These are phyloP conservation scores for Catostomus latipinnis DNA, from an alignment of 2,797 vertebrate genomes.

Conservation along the genomic window DNA sequence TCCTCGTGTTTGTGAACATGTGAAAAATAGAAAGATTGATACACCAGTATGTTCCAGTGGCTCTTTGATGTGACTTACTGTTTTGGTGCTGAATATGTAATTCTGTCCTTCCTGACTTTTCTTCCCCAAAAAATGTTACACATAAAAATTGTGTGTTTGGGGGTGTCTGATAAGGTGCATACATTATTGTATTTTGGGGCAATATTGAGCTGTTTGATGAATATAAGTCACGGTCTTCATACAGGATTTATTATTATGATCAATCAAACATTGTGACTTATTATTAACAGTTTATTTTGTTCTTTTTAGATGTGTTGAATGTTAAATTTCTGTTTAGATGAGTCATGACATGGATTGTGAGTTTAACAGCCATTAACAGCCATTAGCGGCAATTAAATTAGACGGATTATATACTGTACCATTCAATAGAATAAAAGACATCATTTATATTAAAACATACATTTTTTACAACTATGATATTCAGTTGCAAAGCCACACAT, in stretches of 20 bases:
- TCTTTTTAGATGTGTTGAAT: no score
- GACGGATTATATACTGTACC: no score
- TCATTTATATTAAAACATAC: no score
- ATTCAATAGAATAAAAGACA: no score
- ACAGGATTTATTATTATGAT: not conserved
- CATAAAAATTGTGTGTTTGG: not conserved
- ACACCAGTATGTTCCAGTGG: not conserved
- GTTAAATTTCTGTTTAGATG: no score
- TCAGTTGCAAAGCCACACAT: no score
- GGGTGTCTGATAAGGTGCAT: not conserved
- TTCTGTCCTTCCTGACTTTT: no score
- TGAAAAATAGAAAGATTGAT: not conserved
- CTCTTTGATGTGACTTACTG: not conserved
- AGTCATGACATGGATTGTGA: no score
- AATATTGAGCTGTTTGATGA: not conserved
- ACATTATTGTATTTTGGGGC: not conserved
- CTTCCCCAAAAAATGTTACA: not conserved
- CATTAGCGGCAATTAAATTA: no score
- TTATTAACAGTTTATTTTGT: not conserved
- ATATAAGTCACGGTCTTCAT: constrained; percentile 2
- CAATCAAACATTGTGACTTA: not conserved
- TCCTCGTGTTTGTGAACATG: constrained; percentile 1
- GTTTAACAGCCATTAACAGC: no score
- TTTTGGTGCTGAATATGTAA: no score
- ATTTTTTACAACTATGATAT: no score